A percentile compares a stretch with the other conserved stretches of the same genome.
Evolutionary conservation across 2,888 invertebrate genomes (phyloP).

Genomic region (Polydrusus cervinus): DNA sequence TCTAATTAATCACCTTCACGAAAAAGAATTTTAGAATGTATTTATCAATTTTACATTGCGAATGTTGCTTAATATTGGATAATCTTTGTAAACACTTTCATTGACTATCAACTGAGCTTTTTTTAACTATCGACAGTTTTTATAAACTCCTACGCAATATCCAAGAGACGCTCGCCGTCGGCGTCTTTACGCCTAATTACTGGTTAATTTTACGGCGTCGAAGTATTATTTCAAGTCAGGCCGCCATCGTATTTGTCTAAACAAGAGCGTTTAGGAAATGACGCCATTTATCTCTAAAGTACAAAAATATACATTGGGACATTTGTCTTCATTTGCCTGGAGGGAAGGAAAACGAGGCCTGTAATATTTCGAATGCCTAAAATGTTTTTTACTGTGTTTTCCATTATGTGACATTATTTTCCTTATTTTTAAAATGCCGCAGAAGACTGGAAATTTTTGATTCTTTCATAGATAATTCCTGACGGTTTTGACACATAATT

Average conservation of each 20-base stretch:
- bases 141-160: neutral
- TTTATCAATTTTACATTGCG: too few relatives aligned
- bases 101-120: neutral
- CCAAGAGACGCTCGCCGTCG: conserved; percentile 53
- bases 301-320: conserved; percentile 29
- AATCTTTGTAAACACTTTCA: too few relatives aligned
- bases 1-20: too few relatives aligned
- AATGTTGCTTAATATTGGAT: too few relatives aligned
- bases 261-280: conserved; percentile 44
- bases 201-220: conserved; percentile 62
- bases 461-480: too few relatives aligned
- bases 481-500: too few relatives aligned
- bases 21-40: too few relatives aligned
- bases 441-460: too few relatives aligned
- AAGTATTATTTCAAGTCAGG: conserved; percentile 56
- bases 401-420: too few relatives aligned
- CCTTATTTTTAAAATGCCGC: too few relatives aligned
- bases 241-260: conserved; percentile 50
- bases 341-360: conserved; percentile 7
- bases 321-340: conserved; percentile 44
- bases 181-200: conserved; percentile 63
- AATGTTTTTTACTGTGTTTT: neutral
- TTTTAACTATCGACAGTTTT: neutral
- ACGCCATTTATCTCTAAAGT: conserved; percentile 45
- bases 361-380: neutral